Conservation (phyloP, 2,888 invertebrate genomes). For the Drosophila lacicola region DNA sequence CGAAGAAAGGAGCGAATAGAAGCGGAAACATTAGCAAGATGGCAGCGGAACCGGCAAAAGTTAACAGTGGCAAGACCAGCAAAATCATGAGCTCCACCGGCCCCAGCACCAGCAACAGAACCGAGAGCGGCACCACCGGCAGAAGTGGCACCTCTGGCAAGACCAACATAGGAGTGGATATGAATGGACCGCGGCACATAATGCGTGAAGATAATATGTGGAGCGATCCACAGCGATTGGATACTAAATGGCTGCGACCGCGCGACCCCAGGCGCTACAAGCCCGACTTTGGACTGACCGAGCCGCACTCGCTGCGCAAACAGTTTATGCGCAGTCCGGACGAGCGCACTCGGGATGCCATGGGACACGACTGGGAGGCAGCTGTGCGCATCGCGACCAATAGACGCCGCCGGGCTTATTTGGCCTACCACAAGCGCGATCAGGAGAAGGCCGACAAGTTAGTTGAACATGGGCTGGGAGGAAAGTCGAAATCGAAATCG, state of each 20-base stretch:
- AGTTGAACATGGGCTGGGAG: neutral
- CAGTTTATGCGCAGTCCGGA: constrained; percentile 65
- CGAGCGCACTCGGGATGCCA: constrained; percentile 42
- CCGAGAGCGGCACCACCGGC: too few relatives aligned
- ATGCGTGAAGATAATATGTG: constrained; percentile 60
- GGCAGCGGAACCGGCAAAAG: neutral
- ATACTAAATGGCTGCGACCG: constrained; percentile 51
- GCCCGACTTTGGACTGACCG: constrained; percentile 56
- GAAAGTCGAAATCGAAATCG: neutral
- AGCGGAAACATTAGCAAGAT: neutral
- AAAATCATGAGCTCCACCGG: neutral
- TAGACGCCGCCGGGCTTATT: neutral
- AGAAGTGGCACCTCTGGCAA: too few relatives aligned
- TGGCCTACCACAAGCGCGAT: neutral
- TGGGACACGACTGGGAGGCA: constrained; percentile 44
- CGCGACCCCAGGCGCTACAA: constrained; percentile 37
- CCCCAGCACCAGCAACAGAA: neutral
- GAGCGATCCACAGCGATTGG: constrained; percentile 20
- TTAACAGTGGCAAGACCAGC: neutral
- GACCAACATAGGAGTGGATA: rapidly evolving
- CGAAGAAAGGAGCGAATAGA: neutral
- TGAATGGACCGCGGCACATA: neutral
- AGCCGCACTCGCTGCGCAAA: constrained; percentile 45
- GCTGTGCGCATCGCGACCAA: constrained; percentile 11
- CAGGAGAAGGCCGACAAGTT: neutral